A percentile compares a stretch with the other conserved stretches of the same genome.
Evolutionary conservation across 2,113 vertebrate genomes (phyloP).

Genomic region (Mus spicilegus): DNA sequence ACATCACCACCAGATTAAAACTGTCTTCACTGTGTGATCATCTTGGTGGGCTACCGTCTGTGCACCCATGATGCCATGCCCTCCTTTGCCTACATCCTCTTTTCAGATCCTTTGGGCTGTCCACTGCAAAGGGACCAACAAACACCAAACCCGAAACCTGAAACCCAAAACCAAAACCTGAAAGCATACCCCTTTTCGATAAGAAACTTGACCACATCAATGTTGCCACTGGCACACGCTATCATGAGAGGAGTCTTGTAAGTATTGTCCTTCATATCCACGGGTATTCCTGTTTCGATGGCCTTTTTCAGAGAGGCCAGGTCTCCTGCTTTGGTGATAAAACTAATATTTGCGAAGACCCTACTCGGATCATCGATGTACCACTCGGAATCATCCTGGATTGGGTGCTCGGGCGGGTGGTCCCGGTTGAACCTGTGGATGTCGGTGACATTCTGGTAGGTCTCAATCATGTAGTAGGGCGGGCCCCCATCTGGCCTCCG

Average conservation of each 20-base stretch:
- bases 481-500: conserved; percentile 89
- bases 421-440: conserved; percentile 83
- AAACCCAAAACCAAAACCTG: too few species aligned
- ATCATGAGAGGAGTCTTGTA: conserved; percentile 96
- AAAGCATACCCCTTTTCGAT: conserved; percentile 90
- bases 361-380: conserved; percentile 90
- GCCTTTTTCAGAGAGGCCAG: conserved; percentile 92
- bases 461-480: conserved; percentile 92
- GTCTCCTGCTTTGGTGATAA: conserved; percentile 90
- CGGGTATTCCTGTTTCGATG: conserved; percentile 89
- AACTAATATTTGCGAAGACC: conserved; percentile 89
- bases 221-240: conserved; percentile 91
- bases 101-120: neutral
- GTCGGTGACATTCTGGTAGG: conserved; percentile 84
- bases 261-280: conserved; percentile 92
- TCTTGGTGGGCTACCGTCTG: neutral
- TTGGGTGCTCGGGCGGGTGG: conserved; percentile 89
- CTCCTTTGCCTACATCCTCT: neutral
- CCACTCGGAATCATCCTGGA: conserved; percentile 94
- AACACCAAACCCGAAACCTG: too few species aligned
- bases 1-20: neutral
- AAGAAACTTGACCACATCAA: conserved; percentile 90
- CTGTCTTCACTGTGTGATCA: neutral
- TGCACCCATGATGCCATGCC: neutral
- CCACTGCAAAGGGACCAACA: neutral